These are phyloP conservation scores for Tethea ocularis DNA, from an alignment of 2,888 invertebrate species.

Conservation along the genomic window DNA sequence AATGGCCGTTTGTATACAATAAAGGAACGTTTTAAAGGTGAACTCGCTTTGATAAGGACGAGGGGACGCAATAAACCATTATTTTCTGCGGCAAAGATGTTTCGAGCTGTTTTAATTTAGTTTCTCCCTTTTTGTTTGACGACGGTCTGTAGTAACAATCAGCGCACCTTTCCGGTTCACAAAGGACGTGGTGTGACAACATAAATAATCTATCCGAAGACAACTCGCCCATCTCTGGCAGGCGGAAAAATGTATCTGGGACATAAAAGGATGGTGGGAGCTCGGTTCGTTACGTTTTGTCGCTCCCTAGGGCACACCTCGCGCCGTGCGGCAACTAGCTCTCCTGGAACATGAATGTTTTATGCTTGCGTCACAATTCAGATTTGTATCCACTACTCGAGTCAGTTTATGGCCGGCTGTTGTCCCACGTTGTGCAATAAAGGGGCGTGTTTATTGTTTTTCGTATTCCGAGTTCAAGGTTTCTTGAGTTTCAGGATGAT, in stretches of 20 bases:
- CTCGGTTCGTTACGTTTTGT: constrained; percentile 81
- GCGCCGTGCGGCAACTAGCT: constrained; percentile 53
- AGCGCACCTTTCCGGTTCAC: constrained; percentile 55
- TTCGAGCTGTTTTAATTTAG: constrained; percentile 27
- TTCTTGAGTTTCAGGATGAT: constrained; percentile 35
- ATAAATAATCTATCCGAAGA: constrained; percentile 77
- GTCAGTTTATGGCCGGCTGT: constrained; percentile 56
- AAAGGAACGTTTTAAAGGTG: constrained; percentile 30
- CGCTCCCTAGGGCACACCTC: constrained; percentile 68
- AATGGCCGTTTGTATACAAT: constrained; percentile 56
- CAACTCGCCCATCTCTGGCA: constrained; percentile 56
- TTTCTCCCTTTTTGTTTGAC: constrained; percentile 35
- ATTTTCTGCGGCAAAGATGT: constrained; percentile 18
- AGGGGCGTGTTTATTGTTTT: constrained; percentile 67
- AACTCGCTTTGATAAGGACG: constrained; percentile 25
- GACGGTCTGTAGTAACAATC: constrained; percentile 56
- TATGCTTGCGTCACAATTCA: constrained; percentile 74
- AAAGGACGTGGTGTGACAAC: constrained; percentile 57
- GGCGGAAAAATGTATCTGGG: constrained; percentile 75
- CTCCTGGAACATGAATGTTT: constrained; percentile 72
- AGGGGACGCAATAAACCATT: constrained; percentile 23
- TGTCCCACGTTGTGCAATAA: constrained; percentile 58
- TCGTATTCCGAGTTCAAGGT: constrained; percentile 53
- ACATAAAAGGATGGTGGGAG: constrained; percentile 71
- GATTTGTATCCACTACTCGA: constrained; percentile 74